These are phyloP conservation scores for Balaeniceps rex DNA, from an alignment of 2,113 vertebrate species.

Conservation along the genomic window DNA sequence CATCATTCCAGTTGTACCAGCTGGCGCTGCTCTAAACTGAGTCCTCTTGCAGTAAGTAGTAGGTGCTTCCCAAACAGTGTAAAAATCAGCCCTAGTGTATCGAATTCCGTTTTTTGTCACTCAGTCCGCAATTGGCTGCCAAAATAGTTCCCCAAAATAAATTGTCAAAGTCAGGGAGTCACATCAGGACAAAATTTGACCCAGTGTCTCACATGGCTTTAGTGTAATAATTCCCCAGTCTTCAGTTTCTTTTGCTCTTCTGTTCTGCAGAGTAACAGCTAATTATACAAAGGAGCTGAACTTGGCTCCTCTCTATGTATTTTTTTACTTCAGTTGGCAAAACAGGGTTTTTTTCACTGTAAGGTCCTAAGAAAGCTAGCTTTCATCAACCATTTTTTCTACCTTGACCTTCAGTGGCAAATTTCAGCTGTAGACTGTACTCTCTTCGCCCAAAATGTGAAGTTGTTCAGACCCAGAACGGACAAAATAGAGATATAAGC, in stretches of 20 bases:
- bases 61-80: neutral
- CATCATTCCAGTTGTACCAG: neutral
- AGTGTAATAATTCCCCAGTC: neutral
- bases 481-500: neutral
- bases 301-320: neutral
- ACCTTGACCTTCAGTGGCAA: neutral
- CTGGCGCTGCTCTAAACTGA: neutral
- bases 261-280: neutral
- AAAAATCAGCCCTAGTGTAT: neutral
- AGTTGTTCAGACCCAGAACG: neutral
- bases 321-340: neutral
- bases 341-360: neutral
- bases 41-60: neutral
- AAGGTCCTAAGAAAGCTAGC: neutral
- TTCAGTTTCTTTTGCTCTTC: neutral
- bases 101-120: neutral
- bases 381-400: neutral
- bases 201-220: neutral
- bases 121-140: neutral
- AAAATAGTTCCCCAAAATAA: neutral
- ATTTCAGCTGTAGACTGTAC: neutral
- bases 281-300: neutral
- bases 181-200: neutral
- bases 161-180: neutral
- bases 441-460: neutral